Evolutionary conservation across 1,140 invertebrate genomes (phyloP), one percentile per base, ranked within the genome.

Genomic region (Cydia fagiglandana): DNA sequence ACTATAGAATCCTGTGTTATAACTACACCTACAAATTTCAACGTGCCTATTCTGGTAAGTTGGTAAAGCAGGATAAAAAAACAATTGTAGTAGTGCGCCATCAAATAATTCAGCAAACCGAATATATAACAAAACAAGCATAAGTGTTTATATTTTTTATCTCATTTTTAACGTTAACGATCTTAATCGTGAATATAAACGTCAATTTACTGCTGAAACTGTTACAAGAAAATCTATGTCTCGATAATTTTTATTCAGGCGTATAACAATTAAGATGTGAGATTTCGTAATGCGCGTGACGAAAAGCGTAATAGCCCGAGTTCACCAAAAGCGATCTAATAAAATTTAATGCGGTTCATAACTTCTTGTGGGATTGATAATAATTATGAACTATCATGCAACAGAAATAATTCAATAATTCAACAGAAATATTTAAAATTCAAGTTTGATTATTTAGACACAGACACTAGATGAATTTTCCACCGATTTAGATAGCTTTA

Each of bases 291-390:
- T 20, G 34, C 17, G 38, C 66, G 66, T 70, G 66, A 70, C 66
- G 66, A 70, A 70, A 70, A 70, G n/a, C 6, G 66, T 70, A 70
- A 45, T 70, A 17, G 66, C 66, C 30, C 24, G 64, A 64, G 64
- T 64, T 64, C 64, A 38, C 38, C n/a, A 70, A 70, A 70, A 70
- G 34, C 34, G n/a, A 34, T 70, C 66, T 41, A 70, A 70, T 70
- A 68, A 68, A 30, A 70, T 45, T 70, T 70, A 9, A 38, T 70
- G 30, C 7, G 30, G 15, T 10, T 17, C 30, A 1, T 34, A 66
- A 66, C 24, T 12, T 34, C 30, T 38, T 38, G 30, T 17, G 7
- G 12, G 15, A 70, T 41, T 41, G 17, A 34, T 41, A 70, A 41
- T 24, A 70, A 70, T 70, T 10, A 70, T 41, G 15, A 30, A 70